Base-by-base conservation (phyloP, 2,888 invertebrate genomes). In the Toxonevra muliebris region DNA sequence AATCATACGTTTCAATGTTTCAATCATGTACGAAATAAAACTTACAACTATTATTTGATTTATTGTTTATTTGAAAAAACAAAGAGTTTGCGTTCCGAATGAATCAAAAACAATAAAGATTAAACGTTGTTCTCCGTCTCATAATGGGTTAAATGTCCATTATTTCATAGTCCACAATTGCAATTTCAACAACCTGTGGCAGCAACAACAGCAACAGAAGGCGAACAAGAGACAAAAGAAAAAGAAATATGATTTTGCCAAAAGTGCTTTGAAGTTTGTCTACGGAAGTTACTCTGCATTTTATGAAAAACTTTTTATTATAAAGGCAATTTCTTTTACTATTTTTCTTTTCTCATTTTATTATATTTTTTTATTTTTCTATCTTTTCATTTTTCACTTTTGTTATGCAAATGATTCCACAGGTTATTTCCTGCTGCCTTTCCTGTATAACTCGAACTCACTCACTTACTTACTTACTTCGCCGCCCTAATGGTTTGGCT, bases 331-430 rank as follows among this genome's bases (percentile, higher is more conserved):
- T 19, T 19, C 17, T 17, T 53, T 53, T n/a, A 11, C 53, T 19
- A 53, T 53, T 19, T 17, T 15, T 4, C 12, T 19, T n/a, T 53
- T 17, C 11, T 2, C 7, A 8, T n/a, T 53, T 57, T n/a, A 10
- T 40, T 11, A 57, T 40, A 4, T 57, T 11, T 57, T 57, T n/a
- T 13, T 30, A 9, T 30, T 15, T 3, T 19, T 54, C 19, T n/a
- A 15, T 19, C 19, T 15, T 54, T 19, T 30, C 41, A 42, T 43
- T 60, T 53, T 53, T 61, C 61, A 61, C 52, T 61, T 53, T 15
- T 53, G 50, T 15, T 61, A 61, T 61, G 53, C 61, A 61, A 19
- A 52, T 53, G 61, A 53, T 30, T 30, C 61, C 53, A 61, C 61
- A 61, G 61, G 61, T 61, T 61, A 52, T 9, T 41, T 52, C 52